Evolutionary conservation across 1,140 invertebrate species (phyloP).

Genomic region (Globodera rostochiensis): DNA sequence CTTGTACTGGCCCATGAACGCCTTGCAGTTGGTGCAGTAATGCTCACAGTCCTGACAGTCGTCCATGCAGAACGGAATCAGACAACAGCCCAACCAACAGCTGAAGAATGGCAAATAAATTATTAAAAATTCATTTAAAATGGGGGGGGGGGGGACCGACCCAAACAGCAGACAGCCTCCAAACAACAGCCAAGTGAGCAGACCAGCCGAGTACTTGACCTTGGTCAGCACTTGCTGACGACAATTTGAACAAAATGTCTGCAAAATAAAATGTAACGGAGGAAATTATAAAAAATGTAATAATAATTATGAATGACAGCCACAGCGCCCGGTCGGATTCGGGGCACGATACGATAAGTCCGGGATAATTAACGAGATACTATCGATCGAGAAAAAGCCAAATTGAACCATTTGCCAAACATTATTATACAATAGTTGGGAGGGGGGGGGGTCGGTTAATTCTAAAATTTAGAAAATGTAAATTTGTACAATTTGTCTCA

Average conservation of each 20-base stretch:
- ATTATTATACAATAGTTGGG: too few species aligned
- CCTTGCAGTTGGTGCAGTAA: conserved; percentile 35
- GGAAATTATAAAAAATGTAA: background rate
- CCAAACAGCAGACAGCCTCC: conserved; percentile 35
- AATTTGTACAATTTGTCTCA: too few species aligned
- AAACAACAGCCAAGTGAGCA: conserved; percentile 39
- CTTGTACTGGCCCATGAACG: conserved; percentile 30
- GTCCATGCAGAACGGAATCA: conserved; percentile 44
- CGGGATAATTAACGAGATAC: too few species aligned
- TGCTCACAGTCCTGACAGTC: conserved; percentile 42
- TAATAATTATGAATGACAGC: too few species aligned
- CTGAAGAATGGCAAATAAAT: conserved; percentile 10
- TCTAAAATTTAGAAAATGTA: too few species aligned
- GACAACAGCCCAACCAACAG: conserved; percentile 37
- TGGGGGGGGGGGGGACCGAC: background rate
- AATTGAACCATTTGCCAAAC: too few species aligned
- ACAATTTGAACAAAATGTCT: conserved; percentile 24
- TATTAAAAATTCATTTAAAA: background rate
- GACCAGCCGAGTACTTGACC: conserved; percentile 31
- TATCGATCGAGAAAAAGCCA: too few species aligned
- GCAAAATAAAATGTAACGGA: background rate
- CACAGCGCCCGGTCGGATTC: too few species aligned
- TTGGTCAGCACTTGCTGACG: conserved; percentile 40
- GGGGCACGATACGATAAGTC: too few species aligned
- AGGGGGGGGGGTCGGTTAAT: too few species aligned